Evolutionary conservation across 2,888 invertebrate species (phyloP), one percentile per base, ranked within the genome.

Genomic region (Caenorhabditis doughertyi): DNA sequence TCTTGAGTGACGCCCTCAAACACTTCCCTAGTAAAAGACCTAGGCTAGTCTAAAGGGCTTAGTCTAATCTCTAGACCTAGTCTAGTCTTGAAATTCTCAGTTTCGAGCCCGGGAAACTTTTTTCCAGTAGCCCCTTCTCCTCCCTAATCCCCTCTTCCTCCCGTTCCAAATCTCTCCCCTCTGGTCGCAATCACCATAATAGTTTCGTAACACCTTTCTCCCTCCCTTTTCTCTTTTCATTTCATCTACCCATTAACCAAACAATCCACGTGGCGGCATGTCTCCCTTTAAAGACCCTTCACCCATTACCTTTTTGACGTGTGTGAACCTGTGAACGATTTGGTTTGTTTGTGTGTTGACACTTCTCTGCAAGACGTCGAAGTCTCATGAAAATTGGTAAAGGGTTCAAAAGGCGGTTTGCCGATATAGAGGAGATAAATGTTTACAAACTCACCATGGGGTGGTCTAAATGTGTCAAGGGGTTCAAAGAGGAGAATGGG

Each of bases 301-400:
- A 39, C 5, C 11, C 5, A 3, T 16, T 13, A 39, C 39, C 39
- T 11, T 32, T 64, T 64, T 47, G 64, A 64, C 49, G 64, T 64
- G n/a, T n/a, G 47, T 49, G 49, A 47, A 64, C 64, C 32, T 21
- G 9, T 21, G 16, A 3, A 4, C 32, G 4, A 7, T 39, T 39
- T 39, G 16, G 13, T 13, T 11, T 9, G 16, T 2, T 8, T 9
- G 21, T 39, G 9, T 70, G 47, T 70, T 70, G 55, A 56, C 70
- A 56, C 27, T 70, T 58, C 56, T 44, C 70, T 56, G 70, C 64
- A 64, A 67, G 67, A 67, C 51, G 68, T 70, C 70, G 44, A 42
- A 51, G 42, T 27, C 13, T 44, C 35, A 16, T 21, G 9, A 29
- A 9, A n/a, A 42, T 32, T 47, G n/a, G 23, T n/a, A 29, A 65